Conservation (phyloP, 2,113 vertebrate species). For the Hippocampus comes region DNA sequence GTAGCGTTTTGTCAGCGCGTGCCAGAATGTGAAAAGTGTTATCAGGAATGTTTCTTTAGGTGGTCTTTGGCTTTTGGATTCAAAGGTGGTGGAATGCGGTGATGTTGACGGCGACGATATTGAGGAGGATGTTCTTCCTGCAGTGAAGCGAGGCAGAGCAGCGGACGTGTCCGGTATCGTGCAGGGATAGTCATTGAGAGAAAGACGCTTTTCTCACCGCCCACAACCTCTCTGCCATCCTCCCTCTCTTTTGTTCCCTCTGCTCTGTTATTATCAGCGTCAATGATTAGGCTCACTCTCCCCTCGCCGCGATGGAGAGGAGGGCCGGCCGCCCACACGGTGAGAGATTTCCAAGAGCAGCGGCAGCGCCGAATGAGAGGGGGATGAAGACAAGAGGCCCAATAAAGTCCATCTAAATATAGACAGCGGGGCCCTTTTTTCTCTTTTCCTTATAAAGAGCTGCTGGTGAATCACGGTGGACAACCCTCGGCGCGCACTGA, state of each 20-base stretch:
- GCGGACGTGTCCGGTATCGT: conserved; percentile 20
- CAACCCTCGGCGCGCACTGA: conserved; percentile 42
- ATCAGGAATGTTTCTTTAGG: not conserved
- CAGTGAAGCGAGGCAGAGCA: not conserved
- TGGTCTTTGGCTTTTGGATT: not conserved
- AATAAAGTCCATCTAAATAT: conserved; percentile 76
- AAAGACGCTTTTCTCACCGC: conserved; percentile 43
- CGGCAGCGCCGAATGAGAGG: conserved; percentile 33
- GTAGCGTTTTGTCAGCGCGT: too few relatives aligned
- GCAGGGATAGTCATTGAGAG: conserved; percentile 32
- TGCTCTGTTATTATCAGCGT: conserved; percentile 60
- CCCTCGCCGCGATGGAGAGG: conserved; percentile 43
- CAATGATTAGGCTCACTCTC: conserved; percentile 58
- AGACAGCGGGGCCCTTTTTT: conserved; percentile 61
- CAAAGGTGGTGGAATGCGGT: not conserved
- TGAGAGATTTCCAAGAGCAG: conserved; percentile 56
- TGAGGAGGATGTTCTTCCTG: not conserved
- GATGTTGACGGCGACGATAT: not conserved
- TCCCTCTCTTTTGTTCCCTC: conserved; percentile 42
- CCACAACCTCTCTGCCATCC: conserved; percentile 47
- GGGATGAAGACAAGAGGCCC: conserved; percentile 59
- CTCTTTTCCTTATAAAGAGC: conserved; percentile 76
- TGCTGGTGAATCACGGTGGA: conserved; percentile 62
- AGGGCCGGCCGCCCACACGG: conserved; percentile 55
- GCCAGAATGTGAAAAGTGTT: too few relatives aligned